phyloP scores from a whole-genome alignment of 2,888 invertebrate species.

The Mechanitis messenoides region DNA sequence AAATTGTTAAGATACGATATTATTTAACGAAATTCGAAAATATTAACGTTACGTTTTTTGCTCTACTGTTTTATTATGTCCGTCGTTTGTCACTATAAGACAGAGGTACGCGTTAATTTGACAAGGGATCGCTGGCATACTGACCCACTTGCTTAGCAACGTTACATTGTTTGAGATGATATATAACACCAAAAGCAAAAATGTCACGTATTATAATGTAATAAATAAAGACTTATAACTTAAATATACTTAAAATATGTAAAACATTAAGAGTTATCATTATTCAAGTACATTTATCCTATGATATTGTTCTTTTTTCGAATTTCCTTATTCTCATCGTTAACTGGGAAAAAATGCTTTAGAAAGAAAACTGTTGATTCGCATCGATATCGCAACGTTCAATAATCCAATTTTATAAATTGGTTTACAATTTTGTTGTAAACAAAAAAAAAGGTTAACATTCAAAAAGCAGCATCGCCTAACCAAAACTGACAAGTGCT shows the following conservation, averaged over 20 bases:
- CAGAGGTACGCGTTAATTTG: conserved; percentile 72
- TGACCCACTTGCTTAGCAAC: conserved; percentile 54
- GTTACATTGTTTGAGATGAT: conserved; percentile 20
- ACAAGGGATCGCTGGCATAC: conserved; percentile 64
- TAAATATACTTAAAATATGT: no score
- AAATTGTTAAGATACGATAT: no score
- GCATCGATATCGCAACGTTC: conserved; percentile 1
- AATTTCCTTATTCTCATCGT: no score
- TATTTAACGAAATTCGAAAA: no score
- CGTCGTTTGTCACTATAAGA: conserved; percentile 66
- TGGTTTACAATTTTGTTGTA: conserved; percentile 11
- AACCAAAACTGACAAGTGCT: conserved; percentile 50
- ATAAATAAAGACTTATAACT: no score
- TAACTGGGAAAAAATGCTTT: no score
- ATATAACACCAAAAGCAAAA: conserved; percentile 9
- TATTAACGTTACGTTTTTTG: no score
- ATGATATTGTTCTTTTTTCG: no score
- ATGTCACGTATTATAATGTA: not conserved
- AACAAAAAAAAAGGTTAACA: conserved; percentile 24
- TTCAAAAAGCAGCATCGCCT: conserved; percentile 53
- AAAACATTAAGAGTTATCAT: no score
- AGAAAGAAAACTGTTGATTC: no score
- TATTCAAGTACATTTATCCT: no score
- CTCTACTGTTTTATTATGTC: conserved; percentile 28
- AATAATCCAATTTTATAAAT: conserved; percentile 13